These are phyloP conservation scores for Drosophila fulvimacula DNA, from an alignment of 2,888 invertebrate genomes.

Conservation along the genomic window DNA sequence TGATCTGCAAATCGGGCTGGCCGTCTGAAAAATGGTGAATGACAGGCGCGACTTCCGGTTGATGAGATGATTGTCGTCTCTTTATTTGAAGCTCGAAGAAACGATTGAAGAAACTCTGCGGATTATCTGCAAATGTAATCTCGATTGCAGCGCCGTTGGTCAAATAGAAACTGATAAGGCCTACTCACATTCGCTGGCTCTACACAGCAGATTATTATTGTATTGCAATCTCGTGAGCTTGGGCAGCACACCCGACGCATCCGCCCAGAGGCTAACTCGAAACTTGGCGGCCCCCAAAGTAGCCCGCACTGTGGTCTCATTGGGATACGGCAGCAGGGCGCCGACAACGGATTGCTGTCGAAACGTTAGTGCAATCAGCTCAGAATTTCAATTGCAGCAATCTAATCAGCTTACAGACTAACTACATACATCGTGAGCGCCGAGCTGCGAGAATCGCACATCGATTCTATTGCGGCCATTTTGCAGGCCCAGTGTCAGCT, in stretches of 20 bases:
- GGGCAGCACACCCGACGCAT: constrained; percentile 43
- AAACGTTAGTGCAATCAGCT: neutral
- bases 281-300: constrained; percentile 32
- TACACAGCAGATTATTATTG: constrained; percentile 52
- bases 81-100: constrained; percentile 39
- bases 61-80: neutral
- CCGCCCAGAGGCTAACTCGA: constrained; percentile 48
- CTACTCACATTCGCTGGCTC: constrained; percentile 61
- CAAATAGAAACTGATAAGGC: neutral
- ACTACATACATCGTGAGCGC: constrained; percentile 54
- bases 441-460: constrained; percentile 56
- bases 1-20: constrained; percentile 26
- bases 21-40: constrained; percentile 11
- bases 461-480: constrained; percentile 63
- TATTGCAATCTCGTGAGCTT: constrained; percentile 49
- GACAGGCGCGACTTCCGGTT: neutral
- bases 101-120: constrained; percentile 51
- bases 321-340: constrained; percentile 53
- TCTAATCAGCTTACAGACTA: constrained; percentile 2
- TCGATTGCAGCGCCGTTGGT: neutral
- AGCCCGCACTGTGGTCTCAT: constrained; percentile 23
- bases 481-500: constrained; percentile 55
- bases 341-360: constrained; percentile 54
- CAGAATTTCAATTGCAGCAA: constrained; percentile 12
- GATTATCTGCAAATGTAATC: constrained; percentile 36